phyloP scores from a whole-genome alignment of 2,797 vertebrate genomes.

The Danio albolineatus region DNA sequence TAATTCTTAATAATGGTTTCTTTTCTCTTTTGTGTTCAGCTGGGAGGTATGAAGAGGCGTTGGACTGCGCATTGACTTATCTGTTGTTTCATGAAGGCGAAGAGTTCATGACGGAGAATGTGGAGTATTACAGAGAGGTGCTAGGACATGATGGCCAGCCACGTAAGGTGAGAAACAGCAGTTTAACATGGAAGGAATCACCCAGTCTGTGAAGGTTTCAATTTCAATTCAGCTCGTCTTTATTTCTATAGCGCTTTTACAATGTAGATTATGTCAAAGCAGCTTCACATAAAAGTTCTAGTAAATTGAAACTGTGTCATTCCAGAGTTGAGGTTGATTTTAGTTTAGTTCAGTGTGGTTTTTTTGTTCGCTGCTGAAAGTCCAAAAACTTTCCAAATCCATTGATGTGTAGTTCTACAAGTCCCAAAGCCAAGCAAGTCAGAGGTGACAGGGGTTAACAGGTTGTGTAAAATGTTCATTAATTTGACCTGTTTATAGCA shows the following conservation, averaged over 20 bases:
- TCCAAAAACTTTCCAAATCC: no score
- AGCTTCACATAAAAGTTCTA: no score
- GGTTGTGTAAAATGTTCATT: neutral
- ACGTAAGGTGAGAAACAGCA: constrained; percentile 80
- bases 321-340: no score
- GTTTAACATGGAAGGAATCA: constrained; percentile 1
- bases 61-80: constrained; percentile 88
- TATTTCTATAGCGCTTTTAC: no score
- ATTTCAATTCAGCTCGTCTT: no score
- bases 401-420: no score
- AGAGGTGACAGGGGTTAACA: neutral
- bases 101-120: constrained; percentile 89
- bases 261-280: no score
- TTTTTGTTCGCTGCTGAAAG: no score
- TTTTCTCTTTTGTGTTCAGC: constrained; percentile 34
- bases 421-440: no score
- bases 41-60: constrained; percentile 79
- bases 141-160: constrained; percentile 79
- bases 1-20: constrained; percentile 7
- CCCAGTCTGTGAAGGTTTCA: neutral
- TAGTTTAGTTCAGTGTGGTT: no score
- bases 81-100: constrained; percentile 89
- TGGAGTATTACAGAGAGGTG: constrained; percentile 83
- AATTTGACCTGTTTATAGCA: neutral
- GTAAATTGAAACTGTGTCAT: no score